phyloP scores from a whole-genome alignment of 2,888 invertebrate genomes.

The Galeruca laticollis region DNA sequence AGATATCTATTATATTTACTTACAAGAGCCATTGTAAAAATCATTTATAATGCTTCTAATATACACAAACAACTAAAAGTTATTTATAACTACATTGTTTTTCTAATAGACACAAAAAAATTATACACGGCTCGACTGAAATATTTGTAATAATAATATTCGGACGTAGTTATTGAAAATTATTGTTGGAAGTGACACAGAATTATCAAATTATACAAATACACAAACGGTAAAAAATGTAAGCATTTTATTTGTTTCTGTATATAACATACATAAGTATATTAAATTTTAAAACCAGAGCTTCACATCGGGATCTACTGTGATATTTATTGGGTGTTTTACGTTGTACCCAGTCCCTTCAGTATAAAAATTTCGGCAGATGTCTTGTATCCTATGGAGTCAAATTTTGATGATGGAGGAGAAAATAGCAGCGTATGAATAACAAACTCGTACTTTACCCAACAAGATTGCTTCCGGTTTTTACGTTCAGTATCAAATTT shows the following conservation, averaged over 20 bases:
- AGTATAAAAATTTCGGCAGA: conserved; percentile 1
- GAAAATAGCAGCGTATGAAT: conserved; percentile 6
- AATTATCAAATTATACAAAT: no score
- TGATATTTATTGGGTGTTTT: neutral
- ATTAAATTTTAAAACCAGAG: no score
- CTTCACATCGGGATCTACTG: neutral
- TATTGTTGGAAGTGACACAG: no score
- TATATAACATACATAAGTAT: no score
- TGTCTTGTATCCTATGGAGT: conserved; percentile 10
- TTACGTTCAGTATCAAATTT: conserved; percentile 9
- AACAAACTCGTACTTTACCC: neutral
- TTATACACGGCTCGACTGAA: neutral
- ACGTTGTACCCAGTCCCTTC: neutral
- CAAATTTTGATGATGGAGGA: neutral
- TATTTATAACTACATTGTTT: neutral
- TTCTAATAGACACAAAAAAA: neutral
- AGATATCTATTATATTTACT: neutral
- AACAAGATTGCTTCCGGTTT: conserved; percentile 14
- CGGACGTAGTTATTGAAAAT: neutral
- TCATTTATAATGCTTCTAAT: neutral
- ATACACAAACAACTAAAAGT: neutral
- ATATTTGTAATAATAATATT: neutral
- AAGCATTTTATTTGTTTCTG: no score
- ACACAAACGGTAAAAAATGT: no score
- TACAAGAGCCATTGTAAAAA: neutral